Percentiles rank a stretch among this genome's conserved stretches.
Conservation (phyloP, 2,888 invertebrate species). For the Megalurothrips usitatus region DNA sequence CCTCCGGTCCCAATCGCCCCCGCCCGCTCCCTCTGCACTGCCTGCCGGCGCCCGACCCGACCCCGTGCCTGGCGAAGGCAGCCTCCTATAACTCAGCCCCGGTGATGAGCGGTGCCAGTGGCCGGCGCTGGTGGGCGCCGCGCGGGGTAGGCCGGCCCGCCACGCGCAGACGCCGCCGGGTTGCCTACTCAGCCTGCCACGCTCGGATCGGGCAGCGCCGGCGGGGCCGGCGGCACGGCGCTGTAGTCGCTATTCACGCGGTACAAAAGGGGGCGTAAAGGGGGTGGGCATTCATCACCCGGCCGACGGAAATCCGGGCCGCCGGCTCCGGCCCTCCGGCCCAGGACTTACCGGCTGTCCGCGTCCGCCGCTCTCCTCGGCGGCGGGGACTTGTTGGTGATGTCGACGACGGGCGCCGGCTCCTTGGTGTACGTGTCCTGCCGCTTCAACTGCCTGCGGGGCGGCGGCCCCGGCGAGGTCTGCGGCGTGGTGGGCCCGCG, state of each 20-base stretch:
- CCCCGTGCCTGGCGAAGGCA: no score
- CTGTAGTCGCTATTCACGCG: background rate
- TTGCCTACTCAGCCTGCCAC: no score
- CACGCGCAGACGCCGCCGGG: no score
- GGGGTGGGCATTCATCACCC: background rate
- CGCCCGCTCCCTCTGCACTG: no score
- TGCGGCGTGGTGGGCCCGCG: conserved; percentile 32
- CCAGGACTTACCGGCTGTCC: background rate
- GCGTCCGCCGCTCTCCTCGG: background rate
- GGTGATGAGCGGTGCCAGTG: background rate
- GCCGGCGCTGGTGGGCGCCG: no score
- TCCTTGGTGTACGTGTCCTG: conserved; percentile 36
- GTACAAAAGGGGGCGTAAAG: background rate
- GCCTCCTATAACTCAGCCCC: no score
- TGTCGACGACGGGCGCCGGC: conserved; percentile 12
- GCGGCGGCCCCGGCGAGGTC: background rate
- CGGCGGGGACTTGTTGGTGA: conserved; percentile 8
- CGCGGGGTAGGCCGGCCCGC: no score
- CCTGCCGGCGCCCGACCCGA: no score
- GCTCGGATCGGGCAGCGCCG: background rate
- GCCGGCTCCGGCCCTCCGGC: background rate
- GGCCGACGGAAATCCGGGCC: background rate
- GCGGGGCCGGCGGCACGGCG: background rate
- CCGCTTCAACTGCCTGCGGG: conserved; percentile 32
- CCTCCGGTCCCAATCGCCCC: no score